These are phyloP conservation scores for Psococerastis gibbosa DNA, from an alignment of 2,888 invertebrate genomes.

Conservation along the genomic window DNA sequence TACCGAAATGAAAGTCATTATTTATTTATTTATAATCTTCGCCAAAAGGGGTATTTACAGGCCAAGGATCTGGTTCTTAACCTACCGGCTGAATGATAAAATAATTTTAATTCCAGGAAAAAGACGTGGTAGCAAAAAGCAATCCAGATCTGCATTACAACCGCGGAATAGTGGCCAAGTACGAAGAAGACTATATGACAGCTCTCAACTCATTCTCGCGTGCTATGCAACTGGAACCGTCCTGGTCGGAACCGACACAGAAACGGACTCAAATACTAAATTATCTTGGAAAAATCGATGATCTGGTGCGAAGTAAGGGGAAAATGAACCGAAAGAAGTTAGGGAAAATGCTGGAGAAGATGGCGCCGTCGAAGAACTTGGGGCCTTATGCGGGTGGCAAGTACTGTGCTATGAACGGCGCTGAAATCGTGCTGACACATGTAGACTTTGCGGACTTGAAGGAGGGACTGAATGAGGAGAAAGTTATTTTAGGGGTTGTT, in stretches of 20 bases:
- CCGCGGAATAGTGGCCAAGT: slow-evolving; percentile 60
- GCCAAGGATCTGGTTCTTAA: too few species aligned
- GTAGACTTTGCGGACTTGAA: slow-evolving; percentile 33
- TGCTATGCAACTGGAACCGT: slow-evolving; percentile 51
- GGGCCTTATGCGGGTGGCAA: slow-evolving; percentile 30
- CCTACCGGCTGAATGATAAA: slow-evolving; percentile 12
- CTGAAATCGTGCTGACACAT: slow-evolving; percentile 28
- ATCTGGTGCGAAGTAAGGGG: slow-evolving; percentile 43
- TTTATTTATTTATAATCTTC: too few species aligned
- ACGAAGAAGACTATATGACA: slow-evolving; percentile 53
- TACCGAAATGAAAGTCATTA: too few species aligned
- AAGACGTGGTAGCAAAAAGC: slow-evolving; percentile 46
- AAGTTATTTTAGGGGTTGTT: slow-evolving; percentile 55
- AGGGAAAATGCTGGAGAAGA: slow-evolving; percentile 40
- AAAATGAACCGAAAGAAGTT: slow-evolving; percentile 55
- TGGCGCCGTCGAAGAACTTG: slow-evolving; percentile 18
- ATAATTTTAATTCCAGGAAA: slow-evolving; percentile 32
- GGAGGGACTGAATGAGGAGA: slow-evolving; percentile 43
- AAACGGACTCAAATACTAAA: slow-evolving; percentile 41
- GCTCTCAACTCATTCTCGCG: slow-evolving; percentile 48
- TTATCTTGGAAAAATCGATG: slow-evolving; percentile 44
- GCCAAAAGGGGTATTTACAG: too few species aligned
- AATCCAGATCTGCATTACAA: slow-evolving; percentile 70
- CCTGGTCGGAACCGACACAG: slow-evolving; percentile 46
- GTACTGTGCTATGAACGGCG: slow-evolving; percentile 30